phyloP scores from a whole-genome alignment of 23 tunicate genomes.

The Aplidium turbinatum region DNA sequence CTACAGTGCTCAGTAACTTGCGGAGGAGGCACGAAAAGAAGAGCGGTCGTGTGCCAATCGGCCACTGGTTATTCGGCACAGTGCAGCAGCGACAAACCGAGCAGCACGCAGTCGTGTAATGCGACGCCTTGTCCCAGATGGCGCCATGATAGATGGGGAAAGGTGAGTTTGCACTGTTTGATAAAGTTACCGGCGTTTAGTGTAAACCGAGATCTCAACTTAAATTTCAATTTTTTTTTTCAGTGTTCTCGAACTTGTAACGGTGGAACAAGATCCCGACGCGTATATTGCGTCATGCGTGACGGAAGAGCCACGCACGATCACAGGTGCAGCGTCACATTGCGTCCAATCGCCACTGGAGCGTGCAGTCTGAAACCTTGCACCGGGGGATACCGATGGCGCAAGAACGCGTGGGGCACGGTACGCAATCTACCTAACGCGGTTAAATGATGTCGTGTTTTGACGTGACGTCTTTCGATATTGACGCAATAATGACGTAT shows the following conservation, averaged over 20 bases:
- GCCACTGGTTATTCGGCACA: conserved; percentile 3
- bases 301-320: conserved; percentile 47
- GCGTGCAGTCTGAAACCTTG: conserved; percentile 52
- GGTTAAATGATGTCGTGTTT: too few species aligned
- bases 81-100: conserved; percentile 5
- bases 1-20: conserved; percentile 61
- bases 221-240: conserved; percentile 6
- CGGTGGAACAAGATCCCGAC: conserved; percentile 49
- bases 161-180: conserved; percentile 33
- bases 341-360: conserved; percentile 39
- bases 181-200: neutral
- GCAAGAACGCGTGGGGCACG: conserved; percentile 78
- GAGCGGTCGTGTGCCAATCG: conserved; percentile 40
- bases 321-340: conserved; percentile 46
- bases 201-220: neutral
- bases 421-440: too few species aligned
- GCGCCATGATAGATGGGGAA: conserved; percentile 45
- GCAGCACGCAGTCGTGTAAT: conserved; percentile 28
- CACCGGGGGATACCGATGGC: conserved; percentile 65
- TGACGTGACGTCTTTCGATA: too few species aligned
- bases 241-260: conserved; percentile 84
- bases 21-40: conserved; percentile 44
- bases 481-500: too few species aligned
- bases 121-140: conserved; percentile 49
- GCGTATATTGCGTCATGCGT: conserved; percentile 53